Evolutionary conservation across 1,140 invertebrate genomes (phyloP).

Genomic region (Heliothis virescens): DNA sequence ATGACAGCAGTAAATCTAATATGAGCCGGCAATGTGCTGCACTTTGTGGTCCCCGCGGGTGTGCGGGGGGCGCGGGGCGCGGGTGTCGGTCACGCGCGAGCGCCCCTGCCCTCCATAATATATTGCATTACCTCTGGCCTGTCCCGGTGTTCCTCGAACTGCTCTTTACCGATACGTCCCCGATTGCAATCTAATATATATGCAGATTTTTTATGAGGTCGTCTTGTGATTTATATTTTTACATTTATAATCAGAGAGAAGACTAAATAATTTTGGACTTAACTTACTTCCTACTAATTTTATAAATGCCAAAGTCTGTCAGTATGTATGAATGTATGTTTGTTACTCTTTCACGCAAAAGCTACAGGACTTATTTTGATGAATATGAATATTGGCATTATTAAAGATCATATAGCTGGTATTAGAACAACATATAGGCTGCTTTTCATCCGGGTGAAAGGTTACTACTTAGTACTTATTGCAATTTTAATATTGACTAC

Average conservation of each 20-base stretch:
- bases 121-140: slow-evolving; percentile 4
- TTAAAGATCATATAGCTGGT: too few relatives aligned
- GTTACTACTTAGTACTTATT: too few relatives aligned
- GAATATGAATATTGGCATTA: too few relatives aligned
- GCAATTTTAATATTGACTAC: too few relatives aligned
- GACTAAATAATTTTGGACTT: neutral
- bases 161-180: slow-evolving; percentile 24
- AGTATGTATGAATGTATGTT: too few relatives aligned
- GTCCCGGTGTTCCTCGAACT: slow-evolving; percentile 9
- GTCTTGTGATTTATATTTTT: too few relatives aligned
- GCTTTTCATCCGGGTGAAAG: too few relatives aligned
- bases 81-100: slow-evolving; percentile 20
- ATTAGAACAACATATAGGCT: too few relatives aligned
- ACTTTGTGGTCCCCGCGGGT: neutral
- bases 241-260: neutral
- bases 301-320: too few relatives aligned
- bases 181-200: slow-evolving; percentile 4
- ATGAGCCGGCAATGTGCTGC: neutral
- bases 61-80: neutral
- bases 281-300: too few relatives aligned
- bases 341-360: too few relatives aligned
- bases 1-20: neutral
- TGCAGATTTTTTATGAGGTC: slow-evolving; percentile 4
- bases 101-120: slow-evolving; percentile 11
- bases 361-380: too few relatives aligned